phyloP scores from a whole-genome alignment of 2,113 vertebrate species.

The Zingel zingel region DNA sequence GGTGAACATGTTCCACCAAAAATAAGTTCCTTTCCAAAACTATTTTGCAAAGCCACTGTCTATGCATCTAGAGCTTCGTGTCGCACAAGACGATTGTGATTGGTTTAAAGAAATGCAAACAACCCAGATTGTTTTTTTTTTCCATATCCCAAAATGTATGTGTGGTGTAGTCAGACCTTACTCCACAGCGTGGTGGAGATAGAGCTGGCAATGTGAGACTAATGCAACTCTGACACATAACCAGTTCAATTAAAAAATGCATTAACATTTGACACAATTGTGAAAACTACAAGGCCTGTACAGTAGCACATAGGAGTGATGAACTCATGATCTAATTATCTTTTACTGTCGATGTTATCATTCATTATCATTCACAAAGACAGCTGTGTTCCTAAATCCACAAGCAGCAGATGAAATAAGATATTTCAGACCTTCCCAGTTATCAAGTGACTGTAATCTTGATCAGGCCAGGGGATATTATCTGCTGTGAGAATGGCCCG shows the following conservation, averaged over 20 bases:
- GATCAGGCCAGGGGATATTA: background rate
- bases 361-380: background rate
- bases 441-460: background rate
- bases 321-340: background rate
- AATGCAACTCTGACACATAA: background rate
- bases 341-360: background rate
- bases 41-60: no score
- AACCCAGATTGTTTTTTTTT: no score
- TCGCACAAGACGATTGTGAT: no score
- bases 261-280: no score
- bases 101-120: no score
- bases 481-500: background rate
- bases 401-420: background rate
- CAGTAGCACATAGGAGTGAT: background rate
- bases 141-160: no score
- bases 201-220: background rate
- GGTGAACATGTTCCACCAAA: no score
- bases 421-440: background rate
- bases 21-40: no score
- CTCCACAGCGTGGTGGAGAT: no score
- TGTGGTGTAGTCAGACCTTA: no score
- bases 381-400: background rate
- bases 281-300: background rate
- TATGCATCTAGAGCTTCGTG: no score
- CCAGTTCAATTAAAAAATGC: background rate